Evolutionary conservation across 2,888 invertebrate species (phyloP), one percentile per base, ranked within the genome.

Genomic region (Temnothorax unifasciatus): DNA sequence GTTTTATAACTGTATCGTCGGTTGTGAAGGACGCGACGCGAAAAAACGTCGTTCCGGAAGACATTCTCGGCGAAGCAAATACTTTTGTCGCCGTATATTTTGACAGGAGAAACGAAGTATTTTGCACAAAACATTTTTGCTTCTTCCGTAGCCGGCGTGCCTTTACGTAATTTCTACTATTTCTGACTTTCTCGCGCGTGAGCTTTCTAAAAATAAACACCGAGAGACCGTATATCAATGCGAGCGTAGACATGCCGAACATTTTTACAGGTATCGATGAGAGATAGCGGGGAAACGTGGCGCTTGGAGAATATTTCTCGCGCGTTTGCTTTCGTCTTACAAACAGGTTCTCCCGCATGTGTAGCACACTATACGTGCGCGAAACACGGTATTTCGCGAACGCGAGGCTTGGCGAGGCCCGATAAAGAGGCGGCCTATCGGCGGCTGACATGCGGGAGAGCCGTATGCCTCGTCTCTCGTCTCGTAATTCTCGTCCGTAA

Each of bases 401-500:
- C n/a, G 59, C 44, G 47, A 52, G 34, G 3, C 54, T 54, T 13
- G 69, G 47, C 59, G 54, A 57, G 34, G 21, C 1, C 71, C 50
- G 59, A 85, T 63, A 84, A 85, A 87, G 64, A 74, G 68, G 57
- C 66, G 52, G 61, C 57, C 75, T 52, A 74, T 77, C 82, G 69
- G 61, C 75, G 41, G 52, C 25, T 63, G 69, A 75, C 61, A 54
- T 50, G 76, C 83, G 68, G 57, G 75, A 83, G 44, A 71, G 38
- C 76, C 57, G 34, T 71, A 79, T 74, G 86, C 85, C 77, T 83
- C 87, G 74, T 47, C 47, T 76, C 77, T 83, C 87, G 74, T 47
- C 47, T 76, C 86, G 84, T 87, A 86, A 87, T 82, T 86, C 85
- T 85, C 82, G 85, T 85, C 79, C 73, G 76, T 82, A 59, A 79